Percentiles rank a stretch among this genome's conserved stretches.
Conservation (phyloP, 2,113 vertebrate genomes). For the Clarias magur region DNA sequence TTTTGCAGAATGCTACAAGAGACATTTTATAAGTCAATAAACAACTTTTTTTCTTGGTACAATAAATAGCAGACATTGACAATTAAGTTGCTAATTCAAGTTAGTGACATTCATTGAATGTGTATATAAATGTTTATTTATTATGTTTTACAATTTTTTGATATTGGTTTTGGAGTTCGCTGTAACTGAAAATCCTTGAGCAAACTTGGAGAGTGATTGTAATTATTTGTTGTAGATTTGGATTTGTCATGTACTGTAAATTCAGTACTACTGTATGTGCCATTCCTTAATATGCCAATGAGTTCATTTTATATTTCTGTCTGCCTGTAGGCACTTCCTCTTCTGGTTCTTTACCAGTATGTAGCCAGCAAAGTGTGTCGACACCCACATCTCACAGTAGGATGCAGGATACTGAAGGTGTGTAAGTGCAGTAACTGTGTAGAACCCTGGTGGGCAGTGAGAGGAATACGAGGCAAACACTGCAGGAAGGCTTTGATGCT, state of each 20-base stretch:
- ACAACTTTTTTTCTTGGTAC: background rate
- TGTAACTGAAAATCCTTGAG: background rate
- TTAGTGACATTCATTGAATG: background rate
- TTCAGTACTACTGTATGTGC: background rate
- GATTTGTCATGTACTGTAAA: background rate
- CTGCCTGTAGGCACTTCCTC: conserved; percentile 80
- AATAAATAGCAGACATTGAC: background rate
- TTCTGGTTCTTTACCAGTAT: conserved; percentile 84
- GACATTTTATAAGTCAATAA: background rate
- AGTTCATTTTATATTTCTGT: conserved; percentile 13
- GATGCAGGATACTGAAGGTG: conserved; percentile 89
- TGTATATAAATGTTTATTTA: background rate
- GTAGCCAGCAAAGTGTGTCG: conserved; percentile 82
- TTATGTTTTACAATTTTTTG: too few species aligned
- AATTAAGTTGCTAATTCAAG: background rate
- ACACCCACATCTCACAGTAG: conserved; percentile 75
- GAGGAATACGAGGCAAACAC: too few species aligned
- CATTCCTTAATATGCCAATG: background rate
- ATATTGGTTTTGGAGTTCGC: too few species aligned
- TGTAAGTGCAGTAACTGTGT: background rate
- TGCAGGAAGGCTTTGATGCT: too few species aligned
- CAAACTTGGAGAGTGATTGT: background rate
- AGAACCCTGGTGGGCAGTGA: background rate
- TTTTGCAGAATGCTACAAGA: background rate
- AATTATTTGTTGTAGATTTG: background rate